These are phyloP conservation scores for Exephanes ischioxanthus DNA, from an alignment of 2,888 invertebrate genomes.

Conservation along the genomic window DNA sequence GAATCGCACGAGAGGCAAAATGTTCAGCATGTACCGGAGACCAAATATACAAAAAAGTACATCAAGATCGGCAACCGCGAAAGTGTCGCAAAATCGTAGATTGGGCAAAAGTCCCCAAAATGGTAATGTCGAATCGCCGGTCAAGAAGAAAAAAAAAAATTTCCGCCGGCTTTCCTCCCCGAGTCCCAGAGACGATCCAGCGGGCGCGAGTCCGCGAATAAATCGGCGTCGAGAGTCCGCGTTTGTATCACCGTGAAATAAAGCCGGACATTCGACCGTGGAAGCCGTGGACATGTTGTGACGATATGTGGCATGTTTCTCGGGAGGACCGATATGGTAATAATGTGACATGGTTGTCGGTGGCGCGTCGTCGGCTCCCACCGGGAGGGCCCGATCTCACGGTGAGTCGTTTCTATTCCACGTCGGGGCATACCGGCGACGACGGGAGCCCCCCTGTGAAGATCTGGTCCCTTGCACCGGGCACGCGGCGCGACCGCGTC, in stretches of 20 bases:
- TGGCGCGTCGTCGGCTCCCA: conserved; percentile 84
- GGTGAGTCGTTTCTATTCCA: conserved; percentile 71
- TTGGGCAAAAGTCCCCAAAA: background rate
- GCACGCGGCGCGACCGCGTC: conserved; percentile 83
- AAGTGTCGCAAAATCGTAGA: too few relatives aligned
- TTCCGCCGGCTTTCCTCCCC: too few relatives aligned
- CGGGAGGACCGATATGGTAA: conserved; percentile 82
- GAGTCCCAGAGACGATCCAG: too few relatives aligned
- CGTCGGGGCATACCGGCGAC: conserved; percentile 43
- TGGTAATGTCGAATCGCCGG: background rate
- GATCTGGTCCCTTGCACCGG: conserved; percentile 76
- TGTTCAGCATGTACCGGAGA: too few relatives aligned
- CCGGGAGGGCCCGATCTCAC: conserved; percentile 83
- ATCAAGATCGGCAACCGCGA: too few relatives aligned
- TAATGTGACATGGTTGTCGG: conserved; percentile 84
- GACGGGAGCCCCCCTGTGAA: conserved; percentile 81
- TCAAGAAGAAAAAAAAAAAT: background rate
- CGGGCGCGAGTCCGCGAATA: background rate
- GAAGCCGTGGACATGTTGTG: conserved; percentile 78
- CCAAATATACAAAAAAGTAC: too few relatives aligned
- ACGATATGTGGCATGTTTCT: conserved; percentile 77
- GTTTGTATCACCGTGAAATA: background rate
- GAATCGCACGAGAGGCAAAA: too few relatives aligned
- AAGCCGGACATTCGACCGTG: background rate
- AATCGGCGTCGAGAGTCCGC: background rate